phyloP scores from a whole-genome alignment of 2,797 vertebrate species.

The Poeciliopsis infans region DNA sequence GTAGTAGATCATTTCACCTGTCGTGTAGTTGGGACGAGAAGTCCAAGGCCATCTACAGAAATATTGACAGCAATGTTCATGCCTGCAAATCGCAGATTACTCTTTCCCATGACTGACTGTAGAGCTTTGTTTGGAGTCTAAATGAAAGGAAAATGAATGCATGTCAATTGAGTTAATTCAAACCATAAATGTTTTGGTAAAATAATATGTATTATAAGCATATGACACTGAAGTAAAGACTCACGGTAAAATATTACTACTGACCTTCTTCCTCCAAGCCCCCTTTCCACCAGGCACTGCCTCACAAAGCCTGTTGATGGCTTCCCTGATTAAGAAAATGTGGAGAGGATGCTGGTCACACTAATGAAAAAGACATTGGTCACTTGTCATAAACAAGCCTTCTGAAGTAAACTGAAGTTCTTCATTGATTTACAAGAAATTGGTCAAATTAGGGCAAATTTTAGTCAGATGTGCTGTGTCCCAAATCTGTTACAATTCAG shows the following conservation, averaged over 20 bases:
- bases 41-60: constrained; percentile 90
- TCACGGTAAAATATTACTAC: neutral
- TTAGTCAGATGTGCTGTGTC: constrained; percentile 19
- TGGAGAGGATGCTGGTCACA: constrained; percentile 40
- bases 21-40: constrained; percentile 90
- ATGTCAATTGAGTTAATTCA: neutral
- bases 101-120: constrained; percentile 92
- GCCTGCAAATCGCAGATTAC: constrained; percentile 94
- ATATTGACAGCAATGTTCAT: constrained; percentile 94
- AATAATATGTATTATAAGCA: neutral
- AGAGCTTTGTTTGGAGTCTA: constrained; percentile 91
- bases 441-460: constrained; percentile 29
- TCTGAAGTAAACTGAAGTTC: neutral
- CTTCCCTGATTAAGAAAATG: constrained; percentile 83
- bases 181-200: neutral
- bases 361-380: neutral
- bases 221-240: constrained; percentile 11
- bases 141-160: neutral
- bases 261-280: constrained; percentile 95
- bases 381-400: constrained; percentile 5
- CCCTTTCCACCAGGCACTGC: constrained; percentile 91
- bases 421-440: no score
- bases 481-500: constrained; percentile 38
- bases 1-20: constrained; percentile 80
- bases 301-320: constrained; percentile 96